Evolutionary conservation across 2,797 vertebrate genomes (phyloP).

Genomic region (Channallabes apus): DNA sequence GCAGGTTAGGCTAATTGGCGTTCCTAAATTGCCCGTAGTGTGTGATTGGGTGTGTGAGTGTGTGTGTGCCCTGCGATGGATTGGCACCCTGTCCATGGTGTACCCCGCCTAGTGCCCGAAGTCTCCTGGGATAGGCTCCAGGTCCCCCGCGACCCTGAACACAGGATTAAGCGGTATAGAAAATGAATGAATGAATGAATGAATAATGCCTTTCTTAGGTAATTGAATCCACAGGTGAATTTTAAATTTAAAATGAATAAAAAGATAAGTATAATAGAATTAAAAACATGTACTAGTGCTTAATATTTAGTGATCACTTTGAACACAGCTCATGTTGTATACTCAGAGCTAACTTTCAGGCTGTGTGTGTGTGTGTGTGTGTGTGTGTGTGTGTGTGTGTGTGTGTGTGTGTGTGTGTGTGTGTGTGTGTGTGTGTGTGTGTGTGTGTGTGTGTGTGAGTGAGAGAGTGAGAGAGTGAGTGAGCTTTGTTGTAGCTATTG

Average conservation of each 20-base stretch:
- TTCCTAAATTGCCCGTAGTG: too few relatives aligned
- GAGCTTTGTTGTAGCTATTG: constrained; percentile 1
- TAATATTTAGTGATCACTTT: background rate
- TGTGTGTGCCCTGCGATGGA: too few relatives aligned
- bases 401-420: background rate
- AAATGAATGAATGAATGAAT: too few relatives aligned
- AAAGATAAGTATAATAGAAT: background rate
- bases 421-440: too few relatives aligned
- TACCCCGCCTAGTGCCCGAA: too few relatives aligned
- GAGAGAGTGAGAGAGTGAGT: background rate
- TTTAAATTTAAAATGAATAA: background rate
- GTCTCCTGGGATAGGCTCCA: too few relatives aligned
- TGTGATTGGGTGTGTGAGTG: too few relatives aligned
- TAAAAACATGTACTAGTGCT: background rate
- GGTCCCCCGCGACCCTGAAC: too few relatives aligned
- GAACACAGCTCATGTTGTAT: background rate
- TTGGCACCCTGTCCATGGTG: too few relatives aligned
- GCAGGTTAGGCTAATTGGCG: too few relatives aligned
- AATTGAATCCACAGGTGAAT: background rate
- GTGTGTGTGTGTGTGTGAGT: too few relatives aligned
- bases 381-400: background rate
- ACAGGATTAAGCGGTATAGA: too few relatives aligned
- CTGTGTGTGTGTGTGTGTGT: background rate
- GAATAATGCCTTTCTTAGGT: background rate
- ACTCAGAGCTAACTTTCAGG: constrained; percentile 9